Evolutionary conservation across 2,888 invertebrate genomes (phyloP).

Genomic region (Plutella xylostella): DNA sequence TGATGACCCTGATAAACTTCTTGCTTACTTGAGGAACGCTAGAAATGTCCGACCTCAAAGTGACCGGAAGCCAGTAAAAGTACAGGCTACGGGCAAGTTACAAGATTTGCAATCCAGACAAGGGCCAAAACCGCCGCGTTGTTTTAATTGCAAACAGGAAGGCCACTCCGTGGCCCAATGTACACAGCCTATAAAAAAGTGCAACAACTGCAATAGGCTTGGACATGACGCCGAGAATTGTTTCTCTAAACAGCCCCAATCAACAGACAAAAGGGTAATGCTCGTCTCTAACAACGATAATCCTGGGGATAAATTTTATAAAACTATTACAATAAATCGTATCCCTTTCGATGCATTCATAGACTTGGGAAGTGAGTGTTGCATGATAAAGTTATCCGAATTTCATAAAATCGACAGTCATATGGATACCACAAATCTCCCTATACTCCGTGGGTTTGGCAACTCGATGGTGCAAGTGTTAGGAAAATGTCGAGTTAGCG

Average conservation of each 20-base stretch:
- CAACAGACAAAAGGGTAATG: neutral
- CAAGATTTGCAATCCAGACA: neutral
- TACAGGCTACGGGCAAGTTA: neutral
- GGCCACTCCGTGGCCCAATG: neutral
- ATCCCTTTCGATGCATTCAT: too few species aligned
- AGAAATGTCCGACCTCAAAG: neutral
- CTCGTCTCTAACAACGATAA: neutral
- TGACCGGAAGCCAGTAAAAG: neutral
- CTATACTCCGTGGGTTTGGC: too few species aligned
- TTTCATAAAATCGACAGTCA: too few species aligned
- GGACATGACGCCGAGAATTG: neutral
- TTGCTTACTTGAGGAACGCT: slow-evolving; percentile 7
- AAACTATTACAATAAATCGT: too few species aligned
- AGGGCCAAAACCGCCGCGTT: neutral
- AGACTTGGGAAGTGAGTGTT: too few species aligned
- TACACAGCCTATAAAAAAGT: neutral
- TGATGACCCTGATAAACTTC: slow-evolving; percentile 10
- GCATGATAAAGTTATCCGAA: too few species aligned
- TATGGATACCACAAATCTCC: too few species aligned
- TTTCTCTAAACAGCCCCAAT: neutral
- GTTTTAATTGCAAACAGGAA: neutral
- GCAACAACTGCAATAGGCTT: neutral
- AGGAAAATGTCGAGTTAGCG: too few species aligned
- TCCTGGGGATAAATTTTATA: neutral
- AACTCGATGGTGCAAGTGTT: too few species aligned